These are phyloP conservation scores for Ormyrus thymus DNA, from an alignment of 2,888 invertebrate species.

Conservation along the genomic window DNA sequence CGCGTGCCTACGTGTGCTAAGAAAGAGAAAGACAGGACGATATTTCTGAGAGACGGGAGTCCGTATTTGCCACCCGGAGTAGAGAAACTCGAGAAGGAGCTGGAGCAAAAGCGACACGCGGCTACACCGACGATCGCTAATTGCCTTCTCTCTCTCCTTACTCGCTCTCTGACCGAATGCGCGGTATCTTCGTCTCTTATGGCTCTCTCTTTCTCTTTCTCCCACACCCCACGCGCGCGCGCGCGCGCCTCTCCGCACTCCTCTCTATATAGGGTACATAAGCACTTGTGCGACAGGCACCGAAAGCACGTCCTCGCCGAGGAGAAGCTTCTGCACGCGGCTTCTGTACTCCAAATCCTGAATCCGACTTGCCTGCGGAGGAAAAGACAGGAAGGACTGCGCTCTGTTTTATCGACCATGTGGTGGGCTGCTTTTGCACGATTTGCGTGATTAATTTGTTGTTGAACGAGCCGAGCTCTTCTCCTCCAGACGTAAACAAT, in stretches of 20 bases:
- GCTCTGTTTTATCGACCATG: conserved; percentile 44
- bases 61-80: too few species aligned
- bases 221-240: conserved; percentile 30
- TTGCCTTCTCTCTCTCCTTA: not conserved
- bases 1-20: conserved; percentile 49
- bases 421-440: not conserved
- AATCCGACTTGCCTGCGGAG: not conserved
- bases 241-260: conserved; percentile 20
- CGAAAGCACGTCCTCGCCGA: not conserved
- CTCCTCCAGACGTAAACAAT: too few species aligned
- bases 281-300: not conserved
- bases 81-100: not conserved
- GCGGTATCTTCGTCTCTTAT: too few species aligned
- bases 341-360: conserved; percentile 1
- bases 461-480: not conserved
- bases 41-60: too few species aligned
- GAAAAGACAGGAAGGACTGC: not conserved
- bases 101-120: not conserved
- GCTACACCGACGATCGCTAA: not conserved
- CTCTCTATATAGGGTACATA: conserved; percentile 6
- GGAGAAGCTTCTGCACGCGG: conserved; percentile 6
- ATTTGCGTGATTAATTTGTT: conserved; percentile 7
- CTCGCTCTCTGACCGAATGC: too few species aligned
- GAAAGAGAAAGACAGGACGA: not conserved
- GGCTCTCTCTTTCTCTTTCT: not conserved